A percentile compares a stretch with the other conserved stretches of the same genome.
Conservation (phyloP, 92 coral and sea anemone species). For the Virgularia gustaviana region DNA sequence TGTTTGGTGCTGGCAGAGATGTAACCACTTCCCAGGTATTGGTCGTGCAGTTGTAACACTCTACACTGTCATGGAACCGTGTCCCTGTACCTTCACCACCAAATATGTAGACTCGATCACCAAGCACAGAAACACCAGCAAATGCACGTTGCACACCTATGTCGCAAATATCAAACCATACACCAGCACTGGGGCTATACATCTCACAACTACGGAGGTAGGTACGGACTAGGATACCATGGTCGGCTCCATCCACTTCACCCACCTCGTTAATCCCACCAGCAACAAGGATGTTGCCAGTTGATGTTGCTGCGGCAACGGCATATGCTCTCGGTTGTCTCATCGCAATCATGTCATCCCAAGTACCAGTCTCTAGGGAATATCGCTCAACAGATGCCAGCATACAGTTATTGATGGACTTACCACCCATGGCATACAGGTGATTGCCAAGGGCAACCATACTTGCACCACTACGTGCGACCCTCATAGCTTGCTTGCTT, state of each 20-base stretch:
- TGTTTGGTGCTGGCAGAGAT: slow-evolving; percentile 88
- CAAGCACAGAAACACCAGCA: slow-evolving; percentile 74
- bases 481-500: slow-evolving; percentile 67
- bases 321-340: slow-evolving; percentile 28
- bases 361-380: slow-evolving; percentile 1
- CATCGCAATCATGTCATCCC: slow-evolving; percentile 29
- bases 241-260: slow-evolving; percentile 25
- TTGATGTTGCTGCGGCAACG: slow-evolving; percentile 2
- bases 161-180: slow-evolving; percentile 72
- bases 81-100: slow-evolving; percentile 94
- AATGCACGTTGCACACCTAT: slow-evolving; percentile 78
- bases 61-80: slow-evolving; percentile 81
- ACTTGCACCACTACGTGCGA: slow-evolving; percentile 90
- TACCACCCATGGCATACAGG: slow-evolving; percentile 96
- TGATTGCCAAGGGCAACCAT: slow-evolving; percentile 61
- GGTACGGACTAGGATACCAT: slow-evolving; percentile 17
- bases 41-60: slow-evolving; percentile 70
- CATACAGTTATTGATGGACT: slow-evolving; percentile 61
- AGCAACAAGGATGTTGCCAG: slow-evolving; percentile 29
- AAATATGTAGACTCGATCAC: slow-evolving; percentile 69
- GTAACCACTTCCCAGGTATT: slow-evolving; percentile 82
- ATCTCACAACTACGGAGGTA: slow-evolving; percentile 64
- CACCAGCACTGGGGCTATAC: slow-evolving; percentile 55
- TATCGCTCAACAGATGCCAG: slow-evolving; percentile 23
- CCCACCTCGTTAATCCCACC: slow-evolving; percentile 40